Evolutionary conservation across 1,140 invertebrate species (phyloP), one percentile per base, ranked within the genome.

Genomic region (Trypoxylus dichotomus): DNA sequence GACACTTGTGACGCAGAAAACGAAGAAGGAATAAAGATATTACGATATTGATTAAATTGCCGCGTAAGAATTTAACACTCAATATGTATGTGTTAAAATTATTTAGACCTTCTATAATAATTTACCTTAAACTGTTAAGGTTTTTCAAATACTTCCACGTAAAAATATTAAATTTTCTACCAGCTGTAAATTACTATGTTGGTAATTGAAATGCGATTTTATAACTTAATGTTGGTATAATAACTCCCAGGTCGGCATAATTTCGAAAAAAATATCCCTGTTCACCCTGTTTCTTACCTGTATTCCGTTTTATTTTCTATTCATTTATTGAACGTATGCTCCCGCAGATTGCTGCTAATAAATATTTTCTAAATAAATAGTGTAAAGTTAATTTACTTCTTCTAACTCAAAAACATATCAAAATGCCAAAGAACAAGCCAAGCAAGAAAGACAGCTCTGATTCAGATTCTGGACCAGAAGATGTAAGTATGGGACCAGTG

Each of bases 401-500:
- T 74, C 41, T 15, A 21, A 13, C n/a, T 25, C 13, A 8, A 24
- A 42, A 24, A 54, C 19, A 75, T 43, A 43, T 74, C 27, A 84
- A 78, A 79, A 85, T 85, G 84, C 84, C 83, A 10, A 84, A 84
- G 80, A 83, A 83, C 73, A 82, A 82, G 73, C 77, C 78, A 25
- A 73, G 60, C 71, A 82, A 82, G 75, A 81, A 83, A 77, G 79
- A 81, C 25, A 78, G n/a, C 15, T 85, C 84, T 19, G 84, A 85
- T 71, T 84, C 83, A 10, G 85, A 86, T 81, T 85, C 84, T 60
- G 85, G 85, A 7, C 85, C 85, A 43, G 85, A 86, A 29, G 85
- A 86, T 79, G 85, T 86, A 83, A 84, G 84, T 68, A 11, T 5
- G 7, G 8, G 13, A 27, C 15, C 10, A 27, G 7, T 5, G 11